Percentiles rank a stretch among this genome's conserved stretches.
Evolutionary conservation across 2,113 vertebrate genomes (phyloP).

Genomic region (Apistogramma diplotaenia): DNA sequence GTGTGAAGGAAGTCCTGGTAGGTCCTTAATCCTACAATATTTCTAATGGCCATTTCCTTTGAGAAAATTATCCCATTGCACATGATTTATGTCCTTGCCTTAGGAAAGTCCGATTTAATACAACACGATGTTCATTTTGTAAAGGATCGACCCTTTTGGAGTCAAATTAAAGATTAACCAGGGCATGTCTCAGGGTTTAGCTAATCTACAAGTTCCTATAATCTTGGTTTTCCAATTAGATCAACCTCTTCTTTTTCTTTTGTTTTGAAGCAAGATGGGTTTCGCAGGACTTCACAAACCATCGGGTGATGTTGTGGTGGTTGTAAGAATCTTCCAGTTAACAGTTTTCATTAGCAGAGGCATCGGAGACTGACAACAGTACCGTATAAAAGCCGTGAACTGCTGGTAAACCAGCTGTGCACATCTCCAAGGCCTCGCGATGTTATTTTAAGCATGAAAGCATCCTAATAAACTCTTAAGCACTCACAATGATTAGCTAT

Average conservation of each 20-base stretch:
- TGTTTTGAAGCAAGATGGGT: neutral
- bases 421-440: neutral
- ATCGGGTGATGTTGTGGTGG: neutral
- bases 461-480: slow-evolving; percentile 61
- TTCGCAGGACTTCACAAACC: neutral
- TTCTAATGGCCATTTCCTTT: neutral
- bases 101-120: neutral
- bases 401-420: neutral
- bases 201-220: neutral
- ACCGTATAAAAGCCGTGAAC: neutral
- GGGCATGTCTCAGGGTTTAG: neutral
- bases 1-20: neutral
- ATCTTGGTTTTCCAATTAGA: neutral
- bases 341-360: neutral
- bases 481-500: slow-evolving; percentile 77
- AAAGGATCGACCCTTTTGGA: neutral
- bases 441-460: slow-evolving; percentile 53
- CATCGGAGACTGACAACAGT: neutral
- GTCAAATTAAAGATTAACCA: neutral
- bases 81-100: neutral
- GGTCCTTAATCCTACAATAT: neutral
- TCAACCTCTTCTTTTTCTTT: neutral
- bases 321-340: neutral
- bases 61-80: neutral
- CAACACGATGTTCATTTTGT: neutral